Evolutionary conservation across 2,888 invertebrate genomes (phyloP).

Genomic region (Lepidochrysops patricia): DNA sequence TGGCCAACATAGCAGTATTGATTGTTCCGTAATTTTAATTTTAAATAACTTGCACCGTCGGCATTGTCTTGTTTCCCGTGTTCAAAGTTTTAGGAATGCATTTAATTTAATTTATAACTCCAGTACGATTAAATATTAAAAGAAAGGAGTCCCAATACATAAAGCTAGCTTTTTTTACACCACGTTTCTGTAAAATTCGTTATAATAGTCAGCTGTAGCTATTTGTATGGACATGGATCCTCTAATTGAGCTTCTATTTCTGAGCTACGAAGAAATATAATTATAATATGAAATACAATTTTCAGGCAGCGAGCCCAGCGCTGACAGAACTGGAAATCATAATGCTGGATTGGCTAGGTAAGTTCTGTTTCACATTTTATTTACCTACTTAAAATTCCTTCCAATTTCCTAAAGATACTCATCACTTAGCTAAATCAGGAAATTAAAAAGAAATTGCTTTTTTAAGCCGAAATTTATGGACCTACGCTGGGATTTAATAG

Average conservation of each 20-base stretch:
- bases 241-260: too few species aligned
- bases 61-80: background rate
- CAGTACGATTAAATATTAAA: background rate
- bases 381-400: background rate
- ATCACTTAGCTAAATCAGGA: background rate
- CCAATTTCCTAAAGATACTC: background rate
- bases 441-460: background rate
- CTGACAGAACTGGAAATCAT: constrained; percentile 97
- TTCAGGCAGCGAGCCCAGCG: constrained; percentile 96
- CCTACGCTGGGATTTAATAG: background rate
- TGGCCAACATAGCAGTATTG: constrained; percentile 35
- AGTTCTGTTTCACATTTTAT: constrained; percentile 31
- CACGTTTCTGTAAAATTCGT: too few species aligned
- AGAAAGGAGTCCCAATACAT: too few species aligned
- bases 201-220: background rate
- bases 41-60: constrained; percentile 18
- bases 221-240: background rate
- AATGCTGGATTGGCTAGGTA: constrained; percentile 95
- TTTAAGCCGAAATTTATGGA: background rate
- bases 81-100: background rate
- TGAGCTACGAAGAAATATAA: too few species aligned
- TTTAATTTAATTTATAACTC: background rate
- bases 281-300: constrained; percentile 29
- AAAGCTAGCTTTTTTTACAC: too few species aligned
- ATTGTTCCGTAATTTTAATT: constrained; percentile 29